Conservation (phyloP, 2,797 vertebrate genomes). For the Myotis findleyi region DNA sequence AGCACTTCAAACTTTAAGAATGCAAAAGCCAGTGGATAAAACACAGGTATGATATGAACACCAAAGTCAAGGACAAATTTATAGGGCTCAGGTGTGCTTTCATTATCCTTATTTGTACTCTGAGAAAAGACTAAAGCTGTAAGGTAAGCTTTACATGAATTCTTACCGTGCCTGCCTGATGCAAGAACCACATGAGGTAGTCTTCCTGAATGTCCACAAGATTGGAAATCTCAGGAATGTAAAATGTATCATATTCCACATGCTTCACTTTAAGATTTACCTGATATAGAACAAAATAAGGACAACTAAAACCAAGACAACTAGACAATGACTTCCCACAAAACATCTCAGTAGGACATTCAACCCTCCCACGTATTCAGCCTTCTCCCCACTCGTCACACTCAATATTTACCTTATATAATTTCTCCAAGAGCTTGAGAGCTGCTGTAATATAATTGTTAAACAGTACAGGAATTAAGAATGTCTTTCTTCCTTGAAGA, state of each 20-base stretch:
- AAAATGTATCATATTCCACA: conserved; percentile 96
- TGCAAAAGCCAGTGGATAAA: neutral
- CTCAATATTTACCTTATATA: conserved; percentile 93
- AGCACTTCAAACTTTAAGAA: conserved; percentile 24
- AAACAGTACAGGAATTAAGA: conserved; percentile 94
- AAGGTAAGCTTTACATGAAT: neutral
- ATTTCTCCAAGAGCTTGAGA: conserved; percentile 95
- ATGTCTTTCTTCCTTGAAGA: conserved; percentile 93
- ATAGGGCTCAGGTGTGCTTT: neutral
- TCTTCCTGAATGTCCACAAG: conserved; percentile 99
- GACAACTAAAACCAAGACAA: conserved; percentile 1
- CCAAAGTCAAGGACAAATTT: conserved; percentile 43
- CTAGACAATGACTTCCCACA: neutral
- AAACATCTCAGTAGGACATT: neutral
- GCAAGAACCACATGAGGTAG: conserved; percentile 99
- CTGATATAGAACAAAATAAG: conserved; percentile 84
- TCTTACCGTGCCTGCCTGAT: conserved; percentile 96
- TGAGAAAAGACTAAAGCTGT: neutral
- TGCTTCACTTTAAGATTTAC: conserved; percentile 96
- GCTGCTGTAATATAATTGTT: conserved; percentile 96
- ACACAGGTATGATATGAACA: neutral
- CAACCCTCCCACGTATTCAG: neutral
- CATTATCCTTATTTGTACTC: neutral
- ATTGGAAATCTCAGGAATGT: conserved; percentile 96
- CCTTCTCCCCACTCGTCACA: rapidly evolving